Conservation (phyloP, 1,140 invertebrate genomes). For the Oryzaephilus surinamensis region DNA sequence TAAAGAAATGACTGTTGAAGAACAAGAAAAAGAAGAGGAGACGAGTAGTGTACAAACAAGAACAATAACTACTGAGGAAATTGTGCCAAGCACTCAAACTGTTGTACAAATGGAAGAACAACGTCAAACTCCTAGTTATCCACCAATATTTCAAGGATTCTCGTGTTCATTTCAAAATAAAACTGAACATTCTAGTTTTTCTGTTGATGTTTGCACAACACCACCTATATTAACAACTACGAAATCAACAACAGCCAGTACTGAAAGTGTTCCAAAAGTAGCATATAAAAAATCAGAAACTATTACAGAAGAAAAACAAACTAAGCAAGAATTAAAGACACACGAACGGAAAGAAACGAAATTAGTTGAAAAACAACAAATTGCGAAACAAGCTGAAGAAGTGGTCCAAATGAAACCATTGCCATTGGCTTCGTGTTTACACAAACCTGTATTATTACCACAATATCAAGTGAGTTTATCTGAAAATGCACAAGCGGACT, state of each 20-base stretch:
- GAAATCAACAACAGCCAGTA: constrained; percentile 1
- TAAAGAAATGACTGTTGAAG: constrained; percentile 4
- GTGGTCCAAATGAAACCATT: constrained; percentile 22
- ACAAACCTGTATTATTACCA: constrained; percentile 40
- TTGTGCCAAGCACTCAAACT: constrained; percentile 13
- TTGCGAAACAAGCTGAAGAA: constrained; percentile 27
- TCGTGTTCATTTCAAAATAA: constrained; percentile 26
- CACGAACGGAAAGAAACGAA: constrained; percentile 9
- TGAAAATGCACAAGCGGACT: constrained; percentile 22
- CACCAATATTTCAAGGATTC: constrained; percentile 25
- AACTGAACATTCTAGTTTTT: constrained; percentile 24
- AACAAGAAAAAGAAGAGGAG: constrained; percentile 2
- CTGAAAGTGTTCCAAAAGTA: constrained; percentile 13
- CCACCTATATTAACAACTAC: constrained; percentile 17
- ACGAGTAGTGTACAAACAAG: background rate
- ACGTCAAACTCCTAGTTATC: constrained; percentile 10
- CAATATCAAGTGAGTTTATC: constrained; percentile 26
- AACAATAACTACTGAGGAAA: constrained; percentile 9
- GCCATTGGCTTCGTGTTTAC: constrained; percentile 39
- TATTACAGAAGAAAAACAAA: constrained; percentile 3
- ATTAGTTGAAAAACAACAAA: constrained; percentile 18
- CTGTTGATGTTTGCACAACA: constrained; percentile 22
- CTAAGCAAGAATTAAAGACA: constrained; percentile 3
- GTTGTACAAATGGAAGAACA: constrained; percentile 13
- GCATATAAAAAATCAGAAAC: constrained; percentile 6